These are phyloP conservation scores for Clarias laeviceps DNA, from an alignment of 2,797 vertebrate genomes.

Conservation along the genomic window DNA sequence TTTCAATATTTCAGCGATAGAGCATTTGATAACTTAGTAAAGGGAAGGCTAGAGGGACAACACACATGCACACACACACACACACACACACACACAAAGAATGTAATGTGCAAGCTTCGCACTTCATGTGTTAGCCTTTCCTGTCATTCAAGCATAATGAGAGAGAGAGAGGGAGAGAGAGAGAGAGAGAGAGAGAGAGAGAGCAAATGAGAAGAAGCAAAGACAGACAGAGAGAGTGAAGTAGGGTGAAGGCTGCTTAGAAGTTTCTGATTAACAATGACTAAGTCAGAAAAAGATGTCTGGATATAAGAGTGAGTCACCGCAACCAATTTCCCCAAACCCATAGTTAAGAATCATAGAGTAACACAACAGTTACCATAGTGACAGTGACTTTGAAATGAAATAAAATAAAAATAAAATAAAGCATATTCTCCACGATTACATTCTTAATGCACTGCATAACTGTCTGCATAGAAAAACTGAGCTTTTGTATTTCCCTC, in stretches of 20 bases:
- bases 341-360: constrained; percentile 32
- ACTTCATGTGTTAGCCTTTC: background rate
- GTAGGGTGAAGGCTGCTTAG: background rate
- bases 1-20: constrained; percentile 19
- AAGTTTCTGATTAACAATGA: constrained; percentile 16
- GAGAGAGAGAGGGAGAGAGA: background rate
- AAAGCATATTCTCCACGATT: constrained; percentile 4
- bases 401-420: constrained; percentile 28
- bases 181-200: background rate
- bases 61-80: background rate
- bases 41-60: background rate
- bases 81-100: background rate
- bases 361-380: constrained; percentile 44
- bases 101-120: background rate
- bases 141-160: background rate
- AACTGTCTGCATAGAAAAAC: constrained; percentile 19
- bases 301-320: constrained; percentile 14
- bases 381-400: constrained; percentile 46
- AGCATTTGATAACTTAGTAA: background rate
- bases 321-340: constrained; percentile 19
- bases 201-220: background rate
- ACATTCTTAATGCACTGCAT: constrained; percentile 20
- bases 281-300: constrained; percentile 19
- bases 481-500: constrained; percentile 5
- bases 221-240: background rate